Base-by-base conservation (phyloP, 2,888 invertebrate genomes). In the Neelides folsomi region DNA sequence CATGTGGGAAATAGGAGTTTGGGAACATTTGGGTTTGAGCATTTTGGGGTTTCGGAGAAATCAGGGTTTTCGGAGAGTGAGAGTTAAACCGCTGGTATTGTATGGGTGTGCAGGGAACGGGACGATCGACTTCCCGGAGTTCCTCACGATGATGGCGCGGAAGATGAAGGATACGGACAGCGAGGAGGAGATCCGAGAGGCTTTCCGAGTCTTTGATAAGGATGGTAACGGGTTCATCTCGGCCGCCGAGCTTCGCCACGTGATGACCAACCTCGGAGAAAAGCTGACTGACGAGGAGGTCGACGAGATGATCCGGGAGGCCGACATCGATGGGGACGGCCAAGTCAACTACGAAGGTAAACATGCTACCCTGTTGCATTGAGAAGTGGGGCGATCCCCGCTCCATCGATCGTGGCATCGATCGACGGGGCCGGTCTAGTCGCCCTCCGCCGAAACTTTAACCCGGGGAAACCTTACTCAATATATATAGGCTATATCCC, bases 101-200 rank as follows among this genome's bases (percentile, higher is more conserved):
- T n/a, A n/a, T n/a, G 27, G 27, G 27, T 27, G 27, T 27, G 3
- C 7, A 27, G 27, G 27, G 27, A 27, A 27, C 27, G 97, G 97
- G 71, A 97, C 95, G 73, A 97, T 98, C 76, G 97, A 98, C 78
- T 98, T 98, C 77, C 95, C 95, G 68, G 97, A 98, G 77, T 98
- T 98, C 80, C 81, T 98, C 70, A 95, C 95, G 72, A 97, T 98
- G 95, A 98, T 98, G 97, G 97, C 97, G 70, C 83, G 95, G 71
- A 98, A 97, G 81, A 95, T 97, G 93, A 95, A 97, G 76, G 95
- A 97, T 78, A 95, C 95, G 65, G 97, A 98, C 77, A 88, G 92
- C 73, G 94, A 94, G 80, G 94, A 95, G 75, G 95, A 97, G 77
- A 94, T 97, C 74, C 84, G 94, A 74, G 95, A 97, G 75, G 95